Percentiles rank a stretch among this genome's conserved stretches.
Evolutionary conservation across 2,113 vertebrate genomes (phyloP).

Genomic region (Menura novaehollandiae): DNA sequence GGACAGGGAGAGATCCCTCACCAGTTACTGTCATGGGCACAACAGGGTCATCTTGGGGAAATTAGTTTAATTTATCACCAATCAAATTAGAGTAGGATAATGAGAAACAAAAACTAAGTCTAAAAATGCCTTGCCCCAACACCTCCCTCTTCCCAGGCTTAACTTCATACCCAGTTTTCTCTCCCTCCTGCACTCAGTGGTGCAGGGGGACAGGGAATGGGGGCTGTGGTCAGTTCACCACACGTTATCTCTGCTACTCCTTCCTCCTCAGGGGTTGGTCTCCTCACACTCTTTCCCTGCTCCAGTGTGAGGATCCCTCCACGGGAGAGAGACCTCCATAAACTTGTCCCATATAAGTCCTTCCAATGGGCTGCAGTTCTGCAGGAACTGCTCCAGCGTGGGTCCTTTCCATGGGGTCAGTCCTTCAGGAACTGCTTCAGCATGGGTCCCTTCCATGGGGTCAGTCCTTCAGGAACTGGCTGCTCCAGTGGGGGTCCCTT

Average conservation of each 20-base stretch:
- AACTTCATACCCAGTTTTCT: background rate
- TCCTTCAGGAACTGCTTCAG: background rate
- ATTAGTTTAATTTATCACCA: background rate
- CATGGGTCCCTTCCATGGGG: rapidly evolving
- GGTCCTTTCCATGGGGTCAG: background rate
- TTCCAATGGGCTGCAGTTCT: background rate
- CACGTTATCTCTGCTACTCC: background rate
- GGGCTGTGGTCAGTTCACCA: background rate
- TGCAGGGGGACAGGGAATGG: background rate
- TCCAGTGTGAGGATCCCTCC: background rate
- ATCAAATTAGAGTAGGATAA: background rate
- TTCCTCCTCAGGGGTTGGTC: background rate
- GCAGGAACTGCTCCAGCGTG: background rate
- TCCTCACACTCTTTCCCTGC: background rate
- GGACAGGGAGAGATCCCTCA: background rate
- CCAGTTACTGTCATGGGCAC: background rate
- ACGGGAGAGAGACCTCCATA: background rate
- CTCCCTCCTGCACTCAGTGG: background rate
- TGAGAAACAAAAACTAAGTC: background rate
- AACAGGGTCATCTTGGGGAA: background rate
- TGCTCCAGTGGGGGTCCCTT: background rate
- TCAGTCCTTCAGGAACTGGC: background rate
- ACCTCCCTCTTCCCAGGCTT: background rate
- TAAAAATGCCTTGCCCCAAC: background rate
- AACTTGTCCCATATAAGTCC: background rate